These are phyloP conservation scores for Calypte anna DNA, from an alignment of 2,113 vertebrate genomes.

Conservation along the genomic window DNA sequence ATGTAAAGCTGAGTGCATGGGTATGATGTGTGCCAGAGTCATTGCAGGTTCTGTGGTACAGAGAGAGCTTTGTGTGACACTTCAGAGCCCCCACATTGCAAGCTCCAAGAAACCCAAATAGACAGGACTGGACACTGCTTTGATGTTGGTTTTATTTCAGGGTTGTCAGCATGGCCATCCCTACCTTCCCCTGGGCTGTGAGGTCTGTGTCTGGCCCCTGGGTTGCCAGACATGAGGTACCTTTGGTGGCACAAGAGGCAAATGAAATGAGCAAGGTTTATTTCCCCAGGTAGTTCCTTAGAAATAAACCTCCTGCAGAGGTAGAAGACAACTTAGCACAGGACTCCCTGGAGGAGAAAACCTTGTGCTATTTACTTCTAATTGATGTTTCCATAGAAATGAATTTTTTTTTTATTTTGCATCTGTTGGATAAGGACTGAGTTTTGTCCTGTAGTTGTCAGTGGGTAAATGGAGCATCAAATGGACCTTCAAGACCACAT, in stretches of 20 bases:
- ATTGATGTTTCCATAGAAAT: neutral
- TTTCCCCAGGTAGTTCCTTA: neutral
- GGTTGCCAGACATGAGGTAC: neutral
- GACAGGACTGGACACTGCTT: neutral
- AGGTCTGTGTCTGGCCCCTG: neutral
- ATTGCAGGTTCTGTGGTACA: neutral
- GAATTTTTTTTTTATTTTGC: neutral
- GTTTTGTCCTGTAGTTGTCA: neutral
- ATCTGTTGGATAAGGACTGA: neutral
- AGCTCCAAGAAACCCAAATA: neutral
- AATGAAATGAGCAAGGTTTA: neutral
- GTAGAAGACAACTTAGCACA: neutral
- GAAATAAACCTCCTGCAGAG: neutral
- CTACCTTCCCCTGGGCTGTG: rapidly evolving
- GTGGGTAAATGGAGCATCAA: neutral
- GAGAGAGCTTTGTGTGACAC: neutral
- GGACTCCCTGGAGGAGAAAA: neutral
- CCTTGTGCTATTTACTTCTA: neutral
- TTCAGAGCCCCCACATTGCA: rapidly evolving
- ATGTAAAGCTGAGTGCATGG: neutral
- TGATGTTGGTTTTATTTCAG: neutral
- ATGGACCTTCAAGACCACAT: neutral
- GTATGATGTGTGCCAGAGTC: rapidly evolving
- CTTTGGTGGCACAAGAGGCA: neutral
- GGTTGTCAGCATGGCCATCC: rapidly evolving